Evolutionary conservation across 1,140 invertebrate genomes (phyloP).

Genomic region (Leptopilina boulardi): DNA sequence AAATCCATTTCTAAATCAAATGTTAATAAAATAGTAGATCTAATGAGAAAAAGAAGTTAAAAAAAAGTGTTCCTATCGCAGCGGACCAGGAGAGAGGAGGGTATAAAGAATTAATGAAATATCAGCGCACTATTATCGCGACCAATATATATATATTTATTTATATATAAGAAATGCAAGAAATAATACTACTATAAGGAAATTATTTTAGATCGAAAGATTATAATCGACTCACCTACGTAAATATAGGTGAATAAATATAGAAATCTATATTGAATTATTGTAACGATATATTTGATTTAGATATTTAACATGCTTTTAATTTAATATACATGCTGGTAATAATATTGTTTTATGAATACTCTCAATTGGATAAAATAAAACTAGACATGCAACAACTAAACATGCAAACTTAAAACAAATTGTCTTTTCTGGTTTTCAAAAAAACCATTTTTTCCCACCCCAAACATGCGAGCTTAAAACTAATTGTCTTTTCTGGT

Average conservation of each 20-base stretch:
- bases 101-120: slow-evolving; percentile 19
- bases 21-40: slow-evolving; percentile 30
- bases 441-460: too few relatives aligned
- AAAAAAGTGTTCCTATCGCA: neutral
- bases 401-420: too few relatives aligned
- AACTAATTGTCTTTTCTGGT: too few relatives aligned
- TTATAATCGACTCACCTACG: slow-evolving; percentile 6
- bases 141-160: neutral
- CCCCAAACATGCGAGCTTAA: too few relatives aligned
- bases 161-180: too few relatives aligned
- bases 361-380: too few relatives aligned
- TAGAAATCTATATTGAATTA: neutral
- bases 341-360: too few relatives aligned
- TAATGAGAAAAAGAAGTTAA: neutral
- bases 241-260: neutral
- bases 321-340: too few relatives aligned
- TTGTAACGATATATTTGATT: too few relatives aligned
- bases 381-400: too few relatives aligned
- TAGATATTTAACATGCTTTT: too few relatives aligned
- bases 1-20: slow-evolving; percentile 29
- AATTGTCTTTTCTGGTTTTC: too few relatives aligned
- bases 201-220: slow-evolving; percentile 19
- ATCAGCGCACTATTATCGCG: neutral
- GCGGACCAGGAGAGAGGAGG: neutral
- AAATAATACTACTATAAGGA: neutral